Conservation (phyloP, 2,113 vertebrate genomes). For the Lampris megalopsis region DNA sequence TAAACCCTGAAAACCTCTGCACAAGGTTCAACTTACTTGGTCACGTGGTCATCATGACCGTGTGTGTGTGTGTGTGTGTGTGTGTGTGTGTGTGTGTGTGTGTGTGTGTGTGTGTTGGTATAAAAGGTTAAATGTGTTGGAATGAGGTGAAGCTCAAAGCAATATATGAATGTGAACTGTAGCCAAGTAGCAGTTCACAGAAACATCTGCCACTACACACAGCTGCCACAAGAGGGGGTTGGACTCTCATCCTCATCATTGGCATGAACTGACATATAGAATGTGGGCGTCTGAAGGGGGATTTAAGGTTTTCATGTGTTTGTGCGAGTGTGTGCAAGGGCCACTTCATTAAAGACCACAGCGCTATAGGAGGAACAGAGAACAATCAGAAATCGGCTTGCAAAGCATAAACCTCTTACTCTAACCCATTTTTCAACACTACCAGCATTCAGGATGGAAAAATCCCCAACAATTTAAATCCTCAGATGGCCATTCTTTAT, state of each 20-base stretch:
- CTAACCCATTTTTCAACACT: slow-evolving; percentile 69
- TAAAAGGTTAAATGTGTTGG: slow-evolving; percentile 1
- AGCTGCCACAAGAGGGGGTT: slow-evolving; percentile 28
- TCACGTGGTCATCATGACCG: slow-evolving; percentile 64
- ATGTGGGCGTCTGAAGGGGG: slow-evolving; percentile 15
- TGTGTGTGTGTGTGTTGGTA: slow-evolving; percentile 14
- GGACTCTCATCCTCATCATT: slow-evolving; percentile 56
- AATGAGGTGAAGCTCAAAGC: slow-evolving; percentile 36
- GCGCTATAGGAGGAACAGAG: slow-evolving; percentile 62
- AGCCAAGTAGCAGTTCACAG: slow-evolving; percentile 30
- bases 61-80: slow-evolving; percentile 18
- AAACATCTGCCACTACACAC: slow-evolving; percentile 22
- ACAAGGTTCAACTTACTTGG: slow-evolving; percentile 70
- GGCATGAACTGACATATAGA: slow-evolving; percentile 37
- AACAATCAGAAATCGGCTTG: slow-evolving; percentile 77
- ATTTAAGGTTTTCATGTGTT: slow-evolving; percentile 13
- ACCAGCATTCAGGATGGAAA: slow-evolving; percentile 66
- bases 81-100: slow-evolving; percentile 7
- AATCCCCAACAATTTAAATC: slow-evolving; percentile 68
- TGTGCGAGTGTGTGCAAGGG: slow-evolving; percentile 9
- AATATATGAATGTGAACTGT: slow-evolving; percentile 31
- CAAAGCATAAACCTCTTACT: slow-evolving; percentile 76
- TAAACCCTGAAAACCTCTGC: slow-evolving; percentile 72
- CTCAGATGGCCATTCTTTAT: slow-evolving; percentile 56
- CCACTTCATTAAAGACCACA: slow-evolving; percentile 56